phyloP scores from a whole-genome alignment of 2,888 invertebrate species.

The Caenorhabditis sp. region DNA sequence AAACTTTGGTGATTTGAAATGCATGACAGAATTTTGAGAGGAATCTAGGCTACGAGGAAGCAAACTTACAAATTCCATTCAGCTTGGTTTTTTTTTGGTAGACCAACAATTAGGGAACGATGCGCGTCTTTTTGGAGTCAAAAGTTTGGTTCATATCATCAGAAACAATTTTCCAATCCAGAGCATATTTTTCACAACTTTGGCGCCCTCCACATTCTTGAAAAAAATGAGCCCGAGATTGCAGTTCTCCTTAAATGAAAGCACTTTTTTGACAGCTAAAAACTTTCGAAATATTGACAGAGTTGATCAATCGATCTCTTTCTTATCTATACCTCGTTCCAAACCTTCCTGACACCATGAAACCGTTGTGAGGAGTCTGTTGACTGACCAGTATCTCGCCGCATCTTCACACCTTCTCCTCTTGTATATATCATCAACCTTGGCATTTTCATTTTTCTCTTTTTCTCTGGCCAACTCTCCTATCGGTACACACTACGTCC shows the following conservation, averaged over 20 bases:
- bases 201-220: no score
- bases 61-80: no score
- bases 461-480: slow-evolving; percentile 23
- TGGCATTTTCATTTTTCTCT: slow-evolving; percentile 15
- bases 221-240: no score
- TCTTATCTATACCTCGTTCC: not conserved
- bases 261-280: no score
- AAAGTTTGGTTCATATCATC: no score
- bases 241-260: no score
- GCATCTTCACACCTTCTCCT: not conserved
- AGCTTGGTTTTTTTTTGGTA: no score
- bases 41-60: not conserved
- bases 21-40: slow-evolving; percentile 9
- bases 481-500: slow-evolving; percentile 38
- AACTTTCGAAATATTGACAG: no score
- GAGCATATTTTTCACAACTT: no score
- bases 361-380: not conserved
- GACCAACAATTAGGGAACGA: no score
- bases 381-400: slow-evolving; percentile 1
- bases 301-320: not conserved
- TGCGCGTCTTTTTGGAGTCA: no score
- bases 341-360: not conserved
- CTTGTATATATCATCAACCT: slow-evolving; percentile 4
- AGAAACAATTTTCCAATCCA: no score
- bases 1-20: not conserved